Evolutionary conservation across 2,113 vertebrate genomes (phyloP), one percentile per base, ranked within the genome.

Genomic region (Eudyptes chrysolophus): DNA sequence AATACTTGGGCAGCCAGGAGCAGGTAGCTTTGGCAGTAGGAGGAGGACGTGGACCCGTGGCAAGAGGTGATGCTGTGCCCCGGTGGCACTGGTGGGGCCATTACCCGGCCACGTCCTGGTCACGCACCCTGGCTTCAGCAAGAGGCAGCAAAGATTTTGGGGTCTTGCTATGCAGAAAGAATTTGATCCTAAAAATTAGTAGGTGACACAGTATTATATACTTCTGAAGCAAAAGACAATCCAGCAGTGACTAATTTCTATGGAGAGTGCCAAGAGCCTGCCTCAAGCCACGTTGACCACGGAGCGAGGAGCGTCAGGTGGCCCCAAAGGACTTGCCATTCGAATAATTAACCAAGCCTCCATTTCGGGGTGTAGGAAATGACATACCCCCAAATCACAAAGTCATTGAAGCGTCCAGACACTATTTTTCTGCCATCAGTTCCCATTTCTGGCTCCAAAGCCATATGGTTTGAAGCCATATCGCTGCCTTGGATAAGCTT

Each of bases 21-120:
- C 32, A 27, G 55, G 55, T 10, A 46, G 70, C 32, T 78, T 57
- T 46, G 48, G 36, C 19, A 24, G 68, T 9, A 58, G 57, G 40
- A 29, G 42, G 36, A 85, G 55, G 66, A 62, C 6, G 2, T 0
- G 0, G 64, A 70, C 16, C 54, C 10, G 1, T 3, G 40, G 69
- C 0, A 0, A 61, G 66, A 46, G 48, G 61, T 13, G 60, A 61
- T 62, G 66, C 42, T 26, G 13, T 25, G 30, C 16, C 40, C 42
- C 2, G 1, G 5, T 70, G 77, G 20, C 77, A 34, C 64, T 1
- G 0, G 0, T 16, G 62, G 19, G 65, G 36, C 27, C 30, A 4
- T 16, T 32, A 11, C 25, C 51, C 2, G 7, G 55, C 52, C 16
- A 2, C 0, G 11, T 54, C 40, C 62, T 49, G 46, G 25, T 46